Evolutionary conservation across 2,888 invertebrate genomes (phyloP), one percentile per base, ranked within the genome.

Genomic region (Mimumesa dahlbomi): DNA sequence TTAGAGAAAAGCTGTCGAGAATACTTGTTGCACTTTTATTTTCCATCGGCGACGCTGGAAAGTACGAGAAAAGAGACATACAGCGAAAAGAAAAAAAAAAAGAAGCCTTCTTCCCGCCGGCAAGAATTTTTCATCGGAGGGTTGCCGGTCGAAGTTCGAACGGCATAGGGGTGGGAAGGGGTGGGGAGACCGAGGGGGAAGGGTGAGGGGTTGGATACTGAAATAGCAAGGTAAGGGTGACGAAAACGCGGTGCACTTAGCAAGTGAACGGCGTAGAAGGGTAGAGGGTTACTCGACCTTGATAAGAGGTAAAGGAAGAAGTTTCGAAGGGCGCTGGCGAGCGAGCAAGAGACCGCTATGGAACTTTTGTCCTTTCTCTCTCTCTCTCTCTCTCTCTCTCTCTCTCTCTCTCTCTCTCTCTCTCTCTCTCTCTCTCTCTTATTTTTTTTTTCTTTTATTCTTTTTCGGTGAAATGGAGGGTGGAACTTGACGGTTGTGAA

Each of bases 171-270:
- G n/a, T n/a, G n/a, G n/a, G n/a, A n/a, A n/a, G n/a, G n/a, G n/a
- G 46, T 43, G 31, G 38, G 18, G 46, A 49, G 36, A 29, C 54
- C 59, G 50, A 53, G 57, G 67, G 49, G 59, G 38, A 42, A 46
- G 38, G 72, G 74, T n/a, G n/a, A n/a, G n/a, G n/a, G n/a, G n/a
- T n/a, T n/a, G n/a, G 65, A 68, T 68, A 66, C 67, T 72, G 56
- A 69, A 65, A 70, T 77, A 69, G 66, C 58, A 72, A 79, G 77
- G 73, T 64, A 70, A 64, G 63, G 61, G 22, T 19, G 72, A 69
- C 40, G 62, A 61, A 75, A 77, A 76, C 82, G 81, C 72, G 83
- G 75, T 81, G 84, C 84, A 85, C 84, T 84, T 84, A 85, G 81
- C 77, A 70, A 57, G 69, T 19, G 73, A 64, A n/a, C 53, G 61